Evolutionary conservation across 2,888 invertebrate genomes (phyloP).

Genomic region (Meiosimyza decipiens): DNA sequence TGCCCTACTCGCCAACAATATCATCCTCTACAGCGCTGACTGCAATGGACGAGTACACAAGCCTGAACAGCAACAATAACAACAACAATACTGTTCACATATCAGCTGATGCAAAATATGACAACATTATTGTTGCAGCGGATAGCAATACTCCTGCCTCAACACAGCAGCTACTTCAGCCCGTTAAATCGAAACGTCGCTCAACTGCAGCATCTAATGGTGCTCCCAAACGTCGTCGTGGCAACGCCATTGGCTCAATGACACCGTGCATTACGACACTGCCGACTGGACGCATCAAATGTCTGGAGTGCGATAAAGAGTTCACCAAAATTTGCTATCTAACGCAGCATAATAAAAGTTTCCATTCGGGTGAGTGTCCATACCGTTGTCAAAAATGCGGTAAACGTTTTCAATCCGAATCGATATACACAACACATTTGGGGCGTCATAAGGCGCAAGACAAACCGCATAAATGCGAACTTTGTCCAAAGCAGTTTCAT

Average conservation of each 20-base stretch:
- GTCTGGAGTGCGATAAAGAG: constrained; percentile 83
- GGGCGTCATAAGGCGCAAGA: constrained; percentile 80
- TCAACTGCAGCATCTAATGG: not conserved
- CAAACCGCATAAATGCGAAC: constrained; percentile 87
- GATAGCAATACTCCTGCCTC: constrained; percentile 34
- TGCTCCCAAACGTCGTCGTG: constrained; percentile 45
- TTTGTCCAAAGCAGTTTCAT: constrained; percentile 89
- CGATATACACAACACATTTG: constrained; percentile 78
- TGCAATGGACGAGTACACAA: constrained; percentile 10
- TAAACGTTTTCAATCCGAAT: constrained; percentile 81
- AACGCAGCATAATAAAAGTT: constrained; percentile 90
- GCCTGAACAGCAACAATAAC: constrained; percentile 38
- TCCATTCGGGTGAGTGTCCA: constrained; percentile 87
- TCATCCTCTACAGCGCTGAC: constrained; percentile 66
- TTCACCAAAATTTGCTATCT: constrained; percentile 89
- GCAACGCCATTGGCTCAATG: constrained; percentile 43
- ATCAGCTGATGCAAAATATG: not conserved
- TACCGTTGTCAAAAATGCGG: constrained; percentile 88
- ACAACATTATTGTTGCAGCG: not conserved
- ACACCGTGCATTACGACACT: constrained; percentile 52
- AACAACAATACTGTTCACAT: constrained; percentile 32
- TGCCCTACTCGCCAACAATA: constrained; percentile 57
- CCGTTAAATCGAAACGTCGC: constrained; percentile 8
- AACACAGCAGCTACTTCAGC: constrained; percentile 40
- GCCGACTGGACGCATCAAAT: constrained; percentile 70